Percentiles rank a stretch among this genome's conserved stretches.
Evolutionary conservation across 2,113 vertebrate genomes (phyloP).

Genomic region (Opisthocomus hoazin): DNA sequence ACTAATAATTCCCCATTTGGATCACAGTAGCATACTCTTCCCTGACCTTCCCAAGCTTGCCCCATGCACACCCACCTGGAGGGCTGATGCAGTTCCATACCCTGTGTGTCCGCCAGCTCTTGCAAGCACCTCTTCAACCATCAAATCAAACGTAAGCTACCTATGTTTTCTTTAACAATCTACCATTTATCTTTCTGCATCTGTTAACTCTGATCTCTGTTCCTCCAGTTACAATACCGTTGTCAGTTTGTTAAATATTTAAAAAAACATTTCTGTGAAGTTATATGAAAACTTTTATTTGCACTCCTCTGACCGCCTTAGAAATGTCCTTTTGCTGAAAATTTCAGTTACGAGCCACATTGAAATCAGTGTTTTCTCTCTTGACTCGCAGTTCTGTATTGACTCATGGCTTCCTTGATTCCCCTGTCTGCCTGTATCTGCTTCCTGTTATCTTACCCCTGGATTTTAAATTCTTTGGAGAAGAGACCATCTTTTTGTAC

Average conservation of each 20-base stretch:
- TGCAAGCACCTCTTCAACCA: neutral
- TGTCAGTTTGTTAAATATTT: neutral
- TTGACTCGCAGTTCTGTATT: neutral
- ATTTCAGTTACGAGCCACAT: neutral
- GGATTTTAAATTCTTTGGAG: neutral
- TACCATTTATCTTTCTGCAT: neutral
- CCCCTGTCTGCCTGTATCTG: neutral
- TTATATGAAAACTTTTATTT: neutral
- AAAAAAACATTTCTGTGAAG: neutral
- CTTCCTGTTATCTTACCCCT: neutral
- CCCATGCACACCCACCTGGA: neutral
- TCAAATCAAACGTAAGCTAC: neutral
- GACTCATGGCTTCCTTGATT: neutral
- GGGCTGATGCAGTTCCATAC: neutral
- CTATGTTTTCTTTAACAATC: neutral
- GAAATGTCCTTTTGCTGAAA: neutral
- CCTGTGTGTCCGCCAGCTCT: neutral
- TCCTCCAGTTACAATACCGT: neutral
- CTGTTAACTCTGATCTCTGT: neutral
- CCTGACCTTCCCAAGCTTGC: neutral
- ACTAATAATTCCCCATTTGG: neutral
- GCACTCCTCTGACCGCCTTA: neutral
- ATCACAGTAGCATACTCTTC: neutral
- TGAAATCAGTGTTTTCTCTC: neutral
- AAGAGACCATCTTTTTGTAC: neutral